These are phyloP conservation scores for Cosmia pyralina DNA, from an alignment of 2,888 invertebrate species.

Conservation along the genomic window DNA sequence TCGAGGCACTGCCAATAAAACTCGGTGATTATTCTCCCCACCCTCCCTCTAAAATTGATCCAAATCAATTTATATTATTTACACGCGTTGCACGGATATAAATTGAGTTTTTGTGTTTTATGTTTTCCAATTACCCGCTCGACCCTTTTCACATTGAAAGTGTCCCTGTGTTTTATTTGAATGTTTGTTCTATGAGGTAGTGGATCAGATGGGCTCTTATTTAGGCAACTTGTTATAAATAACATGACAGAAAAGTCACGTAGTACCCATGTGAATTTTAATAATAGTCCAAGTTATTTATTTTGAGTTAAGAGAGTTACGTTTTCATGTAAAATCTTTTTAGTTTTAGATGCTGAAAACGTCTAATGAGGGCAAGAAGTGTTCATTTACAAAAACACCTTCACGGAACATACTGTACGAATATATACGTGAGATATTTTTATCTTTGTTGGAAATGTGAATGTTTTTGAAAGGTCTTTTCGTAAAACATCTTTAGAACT, in stretches of 20 bases:
- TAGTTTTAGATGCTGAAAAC: constrained; percentile 11
- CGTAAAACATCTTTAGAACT: constrained; percentile 21
- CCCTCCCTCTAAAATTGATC: constrained; percentile 73
- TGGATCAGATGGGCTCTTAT: constrained; percentile 52
- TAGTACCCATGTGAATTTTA: constrained; percentile 33
- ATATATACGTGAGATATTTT: constrained; percentile 28
- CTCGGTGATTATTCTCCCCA: constrained; percentile 76
- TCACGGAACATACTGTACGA: constrained; percentile 12
- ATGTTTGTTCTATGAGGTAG: constrained; percentile 61
- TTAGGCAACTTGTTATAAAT: constrained; percentile 51
- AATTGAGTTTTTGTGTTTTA: constrained; percentile 77
- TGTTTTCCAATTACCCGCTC: constrained; percentile 74
- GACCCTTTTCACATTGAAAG: constrained; percentile 69
- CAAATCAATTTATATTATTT: constrained; percentile 78
- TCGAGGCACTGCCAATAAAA: constrained; percentile 75
- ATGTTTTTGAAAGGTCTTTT: constrained; percentile 25
- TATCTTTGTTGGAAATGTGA: constrained; percentile 18
- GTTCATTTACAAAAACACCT: constrained; percentile 17
- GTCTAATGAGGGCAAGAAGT: constrained; percentile 29
- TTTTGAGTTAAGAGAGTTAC: constrained; percentile 10
- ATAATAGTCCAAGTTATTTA: constrained; percentile 42
- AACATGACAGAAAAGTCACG: constrained; percentile 39
- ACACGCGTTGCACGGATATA: constrained; percentile 70
- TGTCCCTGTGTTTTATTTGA: constrained; percentile 66
- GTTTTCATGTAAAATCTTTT: constrained; percentile 23